A percentile compares a stretch with the other conserved stretches of the same genome.
phyloP scores from a whole-genome alignment of 2,797 vertebrate species.

The Chrosomus eos region DNA sequence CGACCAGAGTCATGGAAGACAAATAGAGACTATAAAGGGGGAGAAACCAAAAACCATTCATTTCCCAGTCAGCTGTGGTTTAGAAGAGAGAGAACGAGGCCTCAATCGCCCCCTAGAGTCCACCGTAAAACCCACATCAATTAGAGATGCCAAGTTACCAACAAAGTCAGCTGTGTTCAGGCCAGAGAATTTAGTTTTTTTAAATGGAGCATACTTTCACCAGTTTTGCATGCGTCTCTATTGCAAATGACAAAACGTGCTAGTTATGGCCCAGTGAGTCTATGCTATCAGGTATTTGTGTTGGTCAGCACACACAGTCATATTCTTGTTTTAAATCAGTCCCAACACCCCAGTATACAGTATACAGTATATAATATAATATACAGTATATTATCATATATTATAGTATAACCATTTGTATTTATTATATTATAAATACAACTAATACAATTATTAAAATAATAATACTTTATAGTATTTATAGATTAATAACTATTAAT shows the following conservation, averaged over 20 bases:
- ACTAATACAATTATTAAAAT: neutral
- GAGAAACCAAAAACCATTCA: conserved; percentile 17
- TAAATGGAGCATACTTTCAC: neutral
- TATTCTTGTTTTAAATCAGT: conserved; percentile 7
- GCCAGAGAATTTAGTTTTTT: neutral
- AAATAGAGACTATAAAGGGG: conserved; percentile 57
- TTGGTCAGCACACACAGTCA: neutral
- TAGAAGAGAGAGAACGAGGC: neutral
- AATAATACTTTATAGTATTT: neutral
- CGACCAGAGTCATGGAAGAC: conserved; percentile 55
- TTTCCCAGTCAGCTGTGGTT: neutral
- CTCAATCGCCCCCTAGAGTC: neutral
- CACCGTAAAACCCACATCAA: neutral
- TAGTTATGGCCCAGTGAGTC: neutral
- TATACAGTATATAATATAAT: too few relatives aligned
- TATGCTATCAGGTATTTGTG: neutral
- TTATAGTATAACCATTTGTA: neutral
- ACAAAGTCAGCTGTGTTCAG: neutral
- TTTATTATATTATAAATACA: neutral
- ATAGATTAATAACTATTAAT: neutral
- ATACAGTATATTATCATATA: too few relatives aligned
- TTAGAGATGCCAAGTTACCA: neutral
- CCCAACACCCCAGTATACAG: too few relatives aligned
- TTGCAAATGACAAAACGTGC: neutral
- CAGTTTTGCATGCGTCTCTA: neutral